phyloP scores from a whole-genome alignment of 1,140 invertebrate genomes.

The Temnothorax nylanderi region DNA sequence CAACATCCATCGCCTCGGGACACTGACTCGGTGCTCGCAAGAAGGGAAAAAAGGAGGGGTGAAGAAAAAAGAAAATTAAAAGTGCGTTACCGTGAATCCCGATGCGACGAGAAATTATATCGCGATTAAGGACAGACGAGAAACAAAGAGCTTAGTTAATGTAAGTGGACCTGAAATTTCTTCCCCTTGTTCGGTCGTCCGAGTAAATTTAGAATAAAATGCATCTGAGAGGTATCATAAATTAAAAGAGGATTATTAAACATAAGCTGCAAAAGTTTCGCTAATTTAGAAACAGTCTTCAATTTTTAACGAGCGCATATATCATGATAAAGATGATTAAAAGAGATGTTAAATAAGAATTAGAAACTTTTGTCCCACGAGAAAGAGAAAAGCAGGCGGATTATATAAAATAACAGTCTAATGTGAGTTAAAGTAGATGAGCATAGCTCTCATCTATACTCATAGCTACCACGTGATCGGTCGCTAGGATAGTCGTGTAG shows the following conservation, averaged over 20 bases:
- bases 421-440: slow-evolving; percentile 40
- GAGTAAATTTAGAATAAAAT: neutral
- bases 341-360: slow-evolving; percentile 2
- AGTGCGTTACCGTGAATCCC: slow-evolving; percentile 41
- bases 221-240: neutral
- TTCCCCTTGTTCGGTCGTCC: neutral
- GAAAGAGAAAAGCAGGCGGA: neutral
- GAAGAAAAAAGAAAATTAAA: slow-evolving; percentile 46
- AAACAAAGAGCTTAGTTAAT: slow-evolving; percentile 29
- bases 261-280: neutral
- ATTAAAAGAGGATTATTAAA: neutral
- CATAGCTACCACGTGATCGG: slow-evolving; percentile 50
- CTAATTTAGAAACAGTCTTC: slow-evolving; percentile 1
- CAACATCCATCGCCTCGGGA: slow-evolving; percentile 57
- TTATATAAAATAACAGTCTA: slow-evolving; percentile 46
- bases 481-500: slow-evolving; percentile 26
- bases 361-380: neutral
- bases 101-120: slow-evolving; percentile 53
- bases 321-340: neutral
- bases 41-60: neutral
- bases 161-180: slow-evolving; percentile 28
- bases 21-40: slow-evolving; percentile 44
- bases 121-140: slow-evolving; percentile 38
- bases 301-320: neutral
- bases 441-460: neutral